These are phyloP conservation scores for Chloroceryle inda DNA, from an alignment of 2,797 vertebrate species.

Conservation along the genomic window DNA sequence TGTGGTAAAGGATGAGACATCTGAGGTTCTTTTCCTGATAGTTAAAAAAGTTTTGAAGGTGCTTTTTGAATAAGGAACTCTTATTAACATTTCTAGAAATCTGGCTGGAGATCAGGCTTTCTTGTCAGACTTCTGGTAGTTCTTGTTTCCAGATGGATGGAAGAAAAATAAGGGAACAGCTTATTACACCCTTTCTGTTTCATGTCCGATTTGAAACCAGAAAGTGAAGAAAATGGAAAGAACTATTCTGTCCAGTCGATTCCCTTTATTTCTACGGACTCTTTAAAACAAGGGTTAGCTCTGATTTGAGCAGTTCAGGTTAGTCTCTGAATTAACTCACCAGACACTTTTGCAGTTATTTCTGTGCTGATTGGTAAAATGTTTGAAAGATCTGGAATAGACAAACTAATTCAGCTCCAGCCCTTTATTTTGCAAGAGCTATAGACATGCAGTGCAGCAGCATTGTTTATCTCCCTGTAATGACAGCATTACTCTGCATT, in stretches of 20 bases:
- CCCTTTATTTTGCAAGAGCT: not conserved
- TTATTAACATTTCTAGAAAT: constrained; percentile 79
- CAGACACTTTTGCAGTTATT: not conserved
- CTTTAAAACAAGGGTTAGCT: not conserved
- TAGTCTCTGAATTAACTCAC: not conserved
- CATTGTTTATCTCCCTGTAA: constrained; percentile 18
- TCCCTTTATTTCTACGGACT: not conserved
- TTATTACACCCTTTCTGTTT: constrained; percentile 66
- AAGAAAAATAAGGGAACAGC: constrained; percentile 72
- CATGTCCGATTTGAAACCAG: constrained; percentile 54
- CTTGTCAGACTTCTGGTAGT: constrained; percentile 82
- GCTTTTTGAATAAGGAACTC: constrained; percentile 71
- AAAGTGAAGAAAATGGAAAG: constrained; percentile 25
- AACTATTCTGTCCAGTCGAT: not conserved
- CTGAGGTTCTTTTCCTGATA: not conserved
- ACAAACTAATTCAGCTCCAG: not conserved
- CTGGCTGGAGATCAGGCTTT: constrained; percentile 78
- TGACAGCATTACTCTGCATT: constrained; percentile 38
- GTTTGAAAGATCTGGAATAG: not conserved
- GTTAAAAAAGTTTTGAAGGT: constrained; percentile 61
- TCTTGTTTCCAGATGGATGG: constrained; percentile 76
- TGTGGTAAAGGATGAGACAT: constrained; percentile 71
- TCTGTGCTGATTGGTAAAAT: not conserved
- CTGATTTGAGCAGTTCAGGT: not conserved
- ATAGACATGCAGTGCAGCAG: not conserved